Base-by-base conservation (phyloP, 2,888 invertebrate genomes). In the Folsomia candida region DNA sequence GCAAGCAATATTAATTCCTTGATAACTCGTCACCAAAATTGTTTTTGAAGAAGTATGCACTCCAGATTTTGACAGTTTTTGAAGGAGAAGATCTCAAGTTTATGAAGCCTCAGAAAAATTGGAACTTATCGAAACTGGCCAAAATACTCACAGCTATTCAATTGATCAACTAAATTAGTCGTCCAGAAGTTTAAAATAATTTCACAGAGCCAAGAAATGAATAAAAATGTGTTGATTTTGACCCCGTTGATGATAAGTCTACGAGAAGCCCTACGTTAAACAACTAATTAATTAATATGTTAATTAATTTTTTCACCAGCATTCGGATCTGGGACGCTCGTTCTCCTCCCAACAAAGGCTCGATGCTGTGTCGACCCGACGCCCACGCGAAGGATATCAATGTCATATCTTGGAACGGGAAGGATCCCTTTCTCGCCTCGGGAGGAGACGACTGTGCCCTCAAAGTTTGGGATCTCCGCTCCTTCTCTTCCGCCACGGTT, bases 321-420 rank as follows among this genome's bases (percentile, higher is more conserved):
- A 92, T 99, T 76, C 89, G 95, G 80, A 91, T 99, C 81, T 99
- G 98, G 98, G 99, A 99, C 83, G 90, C 91, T 6, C 87, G 99
- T 82, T 92, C 90, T 1, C 86, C 90, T 2, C 92, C 94, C 0
- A 88, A 88, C 67, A 92, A 94, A 82, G 94, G 96, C 0, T 95
- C 95, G 82, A 97, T 97, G 92, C 83, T 97, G 60, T 91, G 92
- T 0, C 89, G 90, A 64, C 87, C 89, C 51, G 88, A 92, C 81
- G 93, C 97, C 2, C 99, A 99, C 83, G 87, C 90, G 72, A 89
- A 89, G 80, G 99, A 99, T 83, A 89, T 99, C 1, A 99, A 99
- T 86, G 99, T 99, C 1, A 93, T 99, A 81, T 91, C 92, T 79
- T 99, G 99, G 99, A 99, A 98, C 83, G 87, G 85, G 71, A 89